Evolutionary conservation across 2,113 vertebrate species (phyloP), one percentile per base, ranked within the genome.

Genomic region (Eleginops maclovinus): DNA sequence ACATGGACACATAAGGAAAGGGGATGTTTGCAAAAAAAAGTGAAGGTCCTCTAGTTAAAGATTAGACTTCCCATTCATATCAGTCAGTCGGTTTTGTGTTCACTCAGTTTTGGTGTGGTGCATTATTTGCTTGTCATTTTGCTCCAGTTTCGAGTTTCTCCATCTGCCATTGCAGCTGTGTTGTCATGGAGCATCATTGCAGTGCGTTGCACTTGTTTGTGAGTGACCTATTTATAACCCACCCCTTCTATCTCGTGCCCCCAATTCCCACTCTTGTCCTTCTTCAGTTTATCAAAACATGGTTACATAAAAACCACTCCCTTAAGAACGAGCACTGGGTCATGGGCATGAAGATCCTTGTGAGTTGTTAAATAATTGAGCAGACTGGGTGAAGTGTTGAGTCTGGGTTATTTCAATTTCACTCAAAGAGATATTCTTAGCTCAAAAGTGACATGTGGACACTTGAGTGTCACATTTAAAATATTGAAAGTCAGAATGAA

Each of bases 201-300:
- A 4, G 46, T 76, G 76, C 70, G 73, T 81, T 84, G 64, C 26
- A 41, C 87, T 61, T 79, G 69, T 86, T 83, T 81, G 77, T 51
- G 80, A 80, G 67, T 93, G 92, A 92, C 92, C 92, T 91, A 94
- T 92, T 93, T 93, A 88, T 91, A 90, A 86, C 89, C 89, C 84
- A 41, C 64, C 67, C 81, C 61, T 85, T 84, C 75, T 61, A 71
- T 86, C 84, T 62, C 65, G 71, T 89, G 83, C 69, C 90, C 88
- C 87, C 78, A 82, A 85, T 86, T 85, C 73, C 69, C 84, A 75
- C 70, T 58, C 79, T 79, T 71, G 69, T 81, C 74, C 65, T 78
- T 65, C 81, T 87, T 75, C 72, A 75, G 72, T 83, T 87, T 83
- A 86, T 82, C 68, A 87, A 87, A 89, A 87, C 79, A 85, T 2